phyloP scores from a whole-genome alignment of 2,888 invertebrate species.

The Achlya flavicornis region DNA sequence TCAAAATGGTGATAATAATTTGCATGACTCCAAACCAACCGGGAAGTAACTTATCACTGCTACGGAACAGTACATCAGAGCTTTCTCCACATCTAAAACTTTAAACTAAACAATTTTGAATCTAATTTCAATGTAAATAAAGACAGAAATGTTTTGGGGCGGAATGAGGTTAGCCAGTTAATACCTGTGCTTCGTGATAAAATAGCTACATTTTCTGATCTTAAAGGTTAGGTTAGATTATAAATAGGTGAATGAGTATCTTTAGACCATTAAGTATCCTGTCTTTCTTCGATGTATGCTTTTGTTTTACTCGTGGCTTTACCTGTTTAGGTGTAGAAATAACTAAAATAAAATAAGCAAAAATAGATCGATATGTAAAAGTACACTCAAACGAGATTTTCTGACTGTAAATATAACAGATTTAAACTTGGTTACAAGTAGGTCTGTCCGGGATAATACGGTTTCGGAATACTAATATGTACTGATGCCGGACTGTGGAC shows the following conservation, averaged over 20 bases:
- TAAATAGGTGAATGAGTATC: slow-evolving; percentile 1
- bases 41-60: slow-evolving; percentile 74
- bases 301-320: not conserved
- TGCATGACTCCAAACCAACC: slow-evolving; percentile 61
- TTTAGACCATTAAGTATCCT: not conserved
- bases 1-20: slow-evolving; percentile 73
- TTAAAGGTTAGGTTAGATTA: slow-evolving; percentile 3
- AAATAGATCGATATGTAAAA: not conserved
- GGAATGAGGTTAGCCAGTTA: slow-evolving; percentile 15
- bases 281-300: not conserved
- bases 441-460: slow-evolving; percentile 5
- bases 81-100: slow-evolving; percentile 57
- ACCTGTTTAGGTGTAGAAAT: not conserved
- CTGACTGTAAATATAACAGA: not conserved
- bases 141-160: slow-evolving; percentile 21
- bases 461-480: slow-evolving; percentile 3
- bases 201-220: slow-evolving; percentile 8
- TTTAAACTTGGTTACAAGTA: not conserved
- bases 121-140: slow-evolving; percentile 25
- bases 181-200: slow-evolving; percentile 7
- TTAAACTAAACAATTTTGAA: slow-evolving; percentile 24
- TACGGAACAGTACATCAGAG: slow-evolving; percentile 62
- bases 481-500: not conserved
- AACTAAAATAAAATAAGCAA: not conserved
- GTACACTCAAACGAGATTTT: too few relatives aligned